Percentiles rank a stretch among this genome's conserved stretches.
Conservation (phyloP, 2,113 vertebrate genomes). For the Serinus canaria region DNA sequence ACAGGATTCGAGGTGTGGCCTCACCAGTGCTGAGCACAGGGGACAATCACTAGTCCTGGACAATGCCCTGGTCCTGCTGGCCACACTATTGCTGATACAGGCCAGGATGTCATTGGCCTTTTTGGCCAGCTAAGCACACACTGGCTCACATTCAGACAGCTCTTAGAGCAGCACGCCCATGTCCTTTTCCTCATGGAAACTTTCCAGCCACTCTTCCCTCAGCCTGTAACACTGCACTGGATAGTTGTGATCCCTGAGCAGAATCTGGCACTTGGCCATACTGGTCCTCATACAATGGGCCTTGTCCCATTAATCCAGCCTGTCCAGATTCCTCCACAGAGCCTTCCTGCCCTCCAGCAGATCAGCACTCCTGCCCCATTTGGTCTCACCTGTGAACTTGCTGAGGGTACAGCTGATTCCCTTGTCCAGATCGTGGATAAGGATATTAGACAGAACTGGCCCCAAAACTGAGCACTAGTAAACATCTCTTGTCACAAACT, state of each 20-base stretch:
- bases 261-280: background rate
- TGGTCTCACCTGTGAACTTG: no score
- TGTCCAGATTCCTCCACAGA: background rate
- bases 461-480: background rate
- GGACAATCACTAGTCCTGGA: background rate
- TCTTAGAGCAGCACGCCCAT: accelerated
- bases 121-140: accelerated
- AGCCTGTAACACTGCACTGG: background rate
- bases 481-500: background rate
- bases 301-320: background rate
- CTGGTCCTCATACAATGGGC: accelerated
- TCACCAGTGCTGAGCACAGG: accelerated
- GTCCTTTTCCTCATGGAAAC: background rate
- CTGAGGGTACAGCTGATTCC: background rate
- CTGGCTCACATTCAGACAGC: background rate
- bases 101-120: background rate
- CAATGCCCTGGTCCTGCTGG: background rate
- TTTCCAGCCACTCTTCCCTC: background rate
- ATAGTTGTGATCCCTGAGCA: background rate
- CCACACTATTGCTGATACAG: background rate
- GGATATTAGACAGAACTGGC: background rate
- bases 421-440: background rate
- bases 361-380: background rate
- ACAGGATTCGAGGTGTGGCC: accelerated
- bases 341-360: background rate